Base-by-base conservation (phyloP, 1,140 invertebrate genomes). In the Himalopsyche phryganea region DNA sequence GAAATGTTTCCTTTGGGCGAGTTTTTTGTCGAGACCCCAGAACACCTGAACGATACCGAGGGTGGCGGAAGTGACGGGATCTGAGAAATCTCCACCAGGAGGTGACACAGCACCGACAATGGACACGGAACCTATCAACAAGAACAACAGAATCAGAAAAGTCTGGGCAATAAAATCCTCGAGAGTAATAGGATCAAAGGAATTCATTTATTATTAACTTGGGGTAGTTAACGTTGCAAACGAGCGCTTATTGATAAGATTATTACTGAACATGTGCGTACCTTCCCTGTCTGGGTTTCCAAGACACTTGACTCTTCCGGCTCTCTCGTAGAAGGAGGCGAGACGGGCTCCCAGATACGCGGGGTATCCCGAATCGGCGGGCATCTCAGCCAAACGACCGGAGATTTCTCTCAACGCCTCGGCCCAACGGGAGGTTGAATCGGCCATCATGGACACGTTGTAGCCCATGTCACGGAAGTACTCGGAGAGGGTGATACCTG, bases 381-480 rank as follows among this genome's bases (percentile, higher is more conserved):
- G 98, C 98, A 99, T 99, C 84, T 99, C 98, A 78, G 97, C 98
- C 68, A 99, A 83, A 84, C 98, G 95, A 80, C 97, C 97, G 1
- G 97, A 99, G 80, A 99, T 99, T 88, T 99, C 98, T 86, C 98
- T 86, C 72, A 99, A 82, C 68, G 97, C 97, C 79, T 99, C 98
- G 49, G 98, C 98, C 98, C 98, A 99, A 82, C 98, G 93, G 15
- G 97, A 99, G 10, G 98, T 99, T n/a, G 97, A 99, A 79, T 99
- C 98, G 67, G 98, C 98, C 98, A 99, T 99, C 98, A 99, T 99
- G 52, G 97, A 96, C 19, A 99, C 97, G 73, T 99, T 97, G 83
- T 98, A 98, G 77, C 98, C 98, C 97, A 99, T 98, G 75, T 99
- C 96, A 73, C 90, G 83, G 84, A 98, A 99, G 76, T 98, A 99